Evolutionary conservation across 2,113 vertebrate species (phyloP), one percentile per base, ranked within the genome.

Genomic region (Scatophagus argus): DNA sequence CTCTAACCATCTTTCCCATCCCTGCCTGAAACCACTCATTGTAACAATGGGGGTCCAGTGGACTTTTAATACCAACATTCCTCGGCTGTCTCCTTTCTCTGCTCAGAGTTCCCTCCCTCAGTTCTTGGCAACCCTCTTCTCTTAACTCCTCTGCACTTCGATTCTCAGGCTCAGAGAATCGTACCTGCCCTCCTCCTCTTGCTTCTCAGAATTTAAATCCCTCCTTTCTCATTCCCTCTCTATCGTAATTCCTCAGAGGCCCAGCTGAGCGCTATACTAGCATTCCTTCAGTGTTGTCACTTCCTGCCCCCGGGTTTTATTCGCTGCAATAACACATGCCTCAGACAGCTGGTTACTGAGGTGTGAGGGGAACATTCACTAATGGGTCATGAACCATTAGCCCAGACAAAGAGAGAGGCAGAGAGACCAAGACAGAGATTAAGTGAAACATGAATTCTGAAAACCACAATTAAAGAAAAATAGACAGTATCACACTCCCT

Each of bases 201-300:
- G 47, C 56, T 66, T 11, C 23, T 61, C 25, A 38, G 6, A n/a
- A 34, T 27, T 49, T 55, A 66, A 84, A 71, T 51, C 49, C 79
- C 46, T 17, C 29, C 44, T 38, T 19, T 44, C 29, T 77, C 31
- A 2, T 34, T 66, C 47, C 23, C 19, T 60, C 79, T 49, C 56
- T 25, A 21, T 31, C 21, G 66, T 8, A 51, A 79, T 66, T 54
- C 65, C 38, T 81, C 16, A 23, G 70, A 87, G 83, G 25, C 71
- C 76, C 16, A 21, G 69, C 39, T 11, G 23, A 74, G 78, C 31
- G 51, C 84, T 88, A 84, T 46, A 84, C 68, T 62, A 56, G 75
- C 83, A 88, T 88, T 88, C 87, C 79, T 83, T 63, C 25, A 25
- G 64, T 36, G 81, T 64, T 84, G 89, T 89, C 84, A 91, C 89